A percentile compares a stretch with the other conserved stretches of the same genome.
These are phyloP conservation scores for Donacobius atricapilla DNA, from an alignment of 2,113 vertebrate species.

Conservation along the genomic window DNA sequence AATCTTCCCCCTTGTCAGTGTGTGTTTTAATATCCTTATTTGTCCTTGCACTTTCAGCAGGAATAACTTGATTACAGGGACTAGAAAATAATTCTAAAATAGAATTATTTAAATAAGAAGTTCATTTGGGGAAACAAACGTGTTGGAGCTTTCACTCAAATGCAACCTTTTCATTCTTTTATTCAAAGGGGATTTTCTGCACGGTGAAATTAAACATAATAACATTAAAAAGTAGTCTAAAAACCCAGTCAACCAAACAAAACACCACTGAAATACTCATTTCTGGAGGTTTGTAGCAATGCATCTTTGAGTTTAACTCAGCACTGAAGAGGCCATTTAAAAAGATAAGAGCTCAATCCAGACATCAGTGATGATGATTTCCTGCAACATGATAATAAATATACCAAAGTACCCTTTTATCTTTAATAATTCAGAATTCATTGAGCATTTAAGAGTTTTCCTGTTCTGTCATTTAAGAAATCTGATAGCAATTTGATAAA, in stretches of 20 bases:
- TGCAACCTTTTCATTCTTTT: neutral
- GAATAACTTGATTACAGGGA: neutral
- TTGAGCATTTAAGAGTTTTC: slow-evolving; percentile 66
- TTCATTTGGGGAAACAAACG: neutral
- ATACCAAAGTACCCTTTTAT: slow-evolving; percentile 67
- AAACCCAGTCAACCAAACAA: neutral
- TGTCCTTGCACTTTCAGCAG: neutral
- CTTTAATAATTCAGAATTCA: slow-evolving; percentile 76
- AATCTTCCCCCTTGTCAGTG: neutral
- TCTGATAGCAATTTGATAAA: slow-evolving; percentile 58
- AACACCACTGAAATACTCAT: neutral
- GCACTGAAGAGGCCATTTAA: slow-evolving; percentile 39
- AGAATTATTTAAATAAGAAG: neutral
- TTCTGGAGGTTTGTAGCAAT: slow-evolving; percentile 23
- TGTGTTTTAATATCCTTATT: neutral
- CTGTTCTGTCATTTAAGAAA: slow-evolving; percentile 68
- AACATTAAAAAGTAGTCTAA: neutral
- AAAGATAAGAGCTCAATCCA: slow-evolving; percentile 66
- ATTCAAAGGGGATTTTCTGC: neutral
- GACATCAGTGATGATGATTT: slow-evolving; percentile 51
- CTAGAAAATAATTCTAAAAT: neutral
- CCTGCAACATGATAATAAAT: slow-evolving; percentile 70
- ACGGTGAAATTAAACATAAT: neutral
- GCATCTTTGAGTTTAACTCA: slow-evolving; percentile 47
- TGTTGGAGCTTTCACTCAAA: neutral